Percentiles rank a stretch among this genome's conserved stretches.
Evolutionary conservation across 2,888 invertebrate species (phyloP).

Genomic region (Prosopocoilus inquinatus): DNA sequence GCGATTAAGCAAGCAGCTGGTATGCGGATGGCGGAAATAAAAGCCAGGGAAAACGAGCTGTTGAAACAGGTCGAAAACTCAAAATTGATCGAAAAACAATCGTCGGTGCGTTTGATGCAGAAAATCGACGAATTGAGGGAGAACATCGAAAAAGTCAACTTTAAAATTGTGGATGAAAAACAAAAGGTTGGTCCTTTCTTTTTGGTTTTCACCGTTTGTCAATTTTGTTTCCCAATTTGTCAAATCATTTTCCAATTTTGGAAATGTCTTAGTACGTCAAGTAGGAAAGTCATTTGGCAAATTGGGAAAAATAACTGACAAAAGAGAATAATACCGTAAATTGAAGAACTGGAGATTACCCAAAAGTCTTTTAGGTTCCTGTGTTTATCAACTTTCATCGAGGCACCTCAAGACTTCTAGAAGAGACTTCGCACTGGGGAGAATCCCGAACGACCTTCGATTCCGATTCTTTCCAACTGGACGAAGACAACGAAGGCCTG

Average conservation of each 20-base stretch:
- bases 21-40: constrained; percentile 55
- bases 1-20: constrained; percentile 56
- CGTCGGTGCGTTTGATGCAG: constrained; percentile 52
- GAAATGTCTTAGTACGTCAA: too few species aligned
- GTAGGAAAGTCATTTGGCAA: too few species aligned
- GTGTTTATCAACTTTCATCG: constrained; percentile 59
- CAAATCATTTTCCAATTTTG: too few species aligned
- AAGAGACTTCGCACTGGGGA: constrained; percentile 59
- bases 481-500: constrained; percentile 49
- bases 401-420: constrained; percentile 57
- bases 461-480: constrained; percentile 56
- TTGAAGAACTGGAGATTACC: neutral
- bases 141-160: constrained; percentile 48
- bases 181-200: constrained; percentile 48
- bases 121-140: constrained; percentile 52
- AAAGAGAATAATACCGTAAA: too few species aligned
- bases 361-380: constrained; percentile 49
- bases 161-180: constrained; percentile 40
- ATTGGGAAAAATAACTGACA: too few species aligned
- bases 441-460: constrained; percentile 58
- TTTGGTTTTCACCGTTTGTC: too few species aligned
- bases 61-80: constrained; percentile 51
- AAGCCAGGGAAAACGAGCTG: constrained; percentile 50
- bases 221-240: too few species aligned
- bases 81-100: constrained; percentile 51